Base-by-base conservation (phyloP, 2,113 vertebrate species). In the Trinectes maculatus region DNA sequence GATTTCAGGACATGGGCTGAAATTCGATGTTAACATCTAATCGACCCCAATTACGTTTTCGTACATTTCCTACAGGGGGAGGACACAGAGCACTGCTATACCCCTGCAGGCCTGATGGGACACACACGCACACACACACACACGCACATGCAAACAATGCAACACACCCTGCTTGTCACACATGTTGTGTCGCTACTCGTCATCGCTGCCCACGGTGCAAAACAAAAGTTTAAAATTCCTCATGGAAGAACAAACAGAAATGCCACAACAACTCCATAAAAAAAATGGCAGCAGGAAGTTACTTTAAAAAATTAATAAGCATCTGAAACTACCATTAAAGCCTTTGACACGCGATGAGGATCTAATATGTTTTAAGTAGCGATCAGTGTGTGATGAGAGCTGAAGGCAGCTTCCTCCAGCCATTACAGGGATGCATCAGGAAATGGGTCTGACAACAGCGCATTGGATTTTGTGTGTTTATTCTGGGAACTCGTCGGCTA, bases 81-180 rank as follows among this genome's bases (percentile, higher is more conserved):
- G 39, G 69, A 89, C 51, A 69, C 87, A 87, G 80, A 90, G 80
- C 83, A 85, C 72, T 90, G 85, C 86, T 71, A 77, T 73, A 87
- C 71, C 83, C 84, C 84, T 90, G 82, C 70, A 86, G 76, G 86
- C 83, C 91, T 94, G 85, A 71, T 84, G 47, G 86, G 54, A 85
- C 74, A 90, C 86, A 91, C 51, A 89, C 44, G 87, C 48, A 58
- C 10, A 58, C 18, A 80, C 16, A 75, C 39, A 40, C n/a, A 40
- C 12, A 18, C 3, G 8, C 10, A 25, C 10, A 13, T 5, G 64
- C 9, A 64, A 26, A 79, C n/a, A 71, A 22, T 56, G 49, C 44
- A 72, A 54, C 65, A 81, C 54, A 77, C 7, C n/a, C 42, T 33
- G 22, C 29, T 24, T 44, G 18, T 16, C 34, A 54, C 24, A 62